Evolutionary conservation across 1,140 invertebrate species (phyloP), one percentile per base, ranked within the genome.

Genomic region (Bombus vancouverensis): DNA sequence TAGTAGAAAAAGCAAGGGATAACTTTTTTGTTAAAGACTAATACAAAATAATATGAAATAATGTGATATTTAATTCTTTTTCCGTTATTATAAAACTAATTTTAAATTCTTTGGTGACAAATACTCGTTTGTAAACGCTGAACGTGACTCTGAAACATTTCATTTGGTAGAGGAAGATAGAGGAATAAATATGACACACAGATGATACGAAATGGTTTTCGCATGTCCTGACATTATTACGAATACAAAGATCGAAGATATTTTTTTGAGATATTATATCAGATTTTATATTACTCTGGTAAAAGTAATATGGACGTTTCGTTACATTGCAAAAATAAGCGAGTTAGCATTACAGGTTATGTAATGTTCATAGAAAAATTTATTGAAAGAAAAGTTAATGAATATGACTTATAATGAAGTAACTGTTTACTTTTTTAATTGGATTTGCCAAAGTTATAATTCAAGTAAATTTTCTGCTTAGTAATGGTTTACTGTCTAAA

Each of bases 161-260:
- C 22, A 44, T 70, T 39, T 25, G 15, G 65, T 77, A 88, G 53
- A 79, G 15, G 37, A 72, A 86, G 37, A 74, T n/a, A 68, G 18
- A 62, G 53, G 62, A 77, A 22, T 8, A 2, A 53, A 81, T 75
- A n/a, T 59, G 62, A 59, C 59, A 28, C 10, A 62, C 2, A 22
- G 42, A 34, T n/a, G 15, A 59, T 47, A 28, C 44, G 34, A 44
- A 65, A 25, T 39, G 28, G 12, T 74, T 82, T 39, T 72, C 65
- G 72, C 77, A 88, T 80, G 72, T 62, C 76, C 79, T 92, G 86
- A 93, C 85, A 91, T 92, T 92, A 92, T 88, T 73, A 70, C 25
- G 22, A 66, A 82, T n/a, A 72, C 28, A 76, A 92, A 92, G 87
- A 85, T 92, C 82, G 84, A 66, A 37, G 53, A 12, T 83, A 53